phyloP scores from a whole-genome alignment of 2,797 vertebrate species.

The Acanthiza pusilla region DNA sequence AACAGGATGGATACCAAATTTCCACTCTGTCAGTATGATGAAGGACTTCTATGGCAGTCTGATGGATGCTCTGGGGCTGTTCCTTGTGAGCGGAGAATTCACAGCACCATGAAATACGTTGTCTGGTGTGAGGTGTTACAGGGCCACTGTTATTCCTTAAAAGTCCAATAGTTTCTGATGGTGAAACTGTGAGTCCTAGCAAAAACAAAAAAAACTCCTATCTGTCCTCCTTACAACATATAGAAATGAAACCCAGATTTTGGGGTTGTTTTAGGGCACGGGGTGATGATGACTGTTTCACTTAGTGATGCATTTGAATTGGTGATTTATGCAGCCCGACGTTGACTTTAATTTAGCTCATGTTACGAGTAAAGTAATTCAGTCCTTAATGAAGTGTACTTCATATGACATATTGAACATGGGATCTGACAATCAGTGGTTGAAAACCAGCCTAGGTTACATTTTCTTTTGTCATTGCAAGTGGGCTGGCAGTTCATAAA shows the following conservation, averaged over 20 bases:
- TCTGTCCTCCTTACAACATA: not conserved
- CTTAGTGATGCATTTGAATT: constrained; percentile 57
- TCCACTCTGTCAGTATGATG: not conserved
- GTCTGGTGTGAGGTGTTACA: not conserved
- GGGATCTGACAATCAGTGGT: constrained; percentile 55
- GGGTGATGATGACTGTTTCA: constrained; percentile 25
- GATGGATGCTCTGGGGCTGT: not conserved
- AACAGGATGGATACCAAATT: not conserved
- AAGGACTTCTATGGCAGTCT: not conserved
- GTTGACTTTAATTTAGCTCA: constrained; percentile 68
- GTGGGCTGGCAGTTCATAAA: constrained; percentile 64
- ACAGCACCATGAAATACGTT: not conserved
- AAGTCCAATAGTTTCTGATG: not conserved
- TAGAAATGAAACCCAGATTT: constrained; percentile 40
- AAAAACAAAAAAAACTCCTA: not conserved
- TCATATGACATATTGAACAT: constrained; percentile 64
- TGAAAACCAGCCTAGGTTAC: constrained; percentile 57
- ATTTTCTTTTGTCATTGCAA: constrained; percentile 66
- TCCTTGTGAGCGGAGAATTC: not conserved
- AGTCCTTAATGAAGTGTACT: constrained; percentile 69
- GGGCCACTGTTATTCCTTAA: not conserved
- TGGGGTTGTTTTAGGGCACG: constrained; percentile 48
- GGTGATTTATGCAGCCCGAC: constrained; percentile 67
- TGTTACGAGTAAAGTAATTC: constrained; percentile 69
- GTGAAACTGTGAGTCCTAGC: not conserved